Evolutionary conservation across 2,888 invertebrate genomes (phyloP).

Genomic region (Dicycla oo): DNA sequence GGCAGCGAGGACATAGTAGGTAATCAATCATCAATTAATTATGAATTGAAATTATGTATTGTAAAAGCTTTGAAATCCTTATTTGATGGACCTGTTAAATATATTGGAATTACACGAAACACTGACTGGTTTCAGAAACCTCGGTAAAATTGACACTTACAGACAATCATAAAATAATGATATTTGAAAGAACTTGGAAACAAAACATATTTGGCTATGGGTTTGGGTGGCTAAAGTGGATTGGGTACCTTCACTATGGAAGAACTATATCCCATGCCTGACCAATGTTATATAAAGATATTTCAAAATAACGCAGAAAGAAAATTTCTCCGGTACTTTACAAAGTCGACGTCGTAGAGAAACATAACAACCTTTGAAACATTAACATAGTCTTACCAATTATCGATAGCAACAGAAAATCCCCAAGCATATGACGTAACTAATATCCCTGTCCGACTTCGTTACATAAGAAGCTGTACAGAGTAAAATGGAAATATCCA

Average conservation of each 20-base stretch:
- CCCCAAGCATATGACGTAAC: neutral
- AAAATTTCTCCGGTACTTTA: neutral
- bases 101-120: neutral
- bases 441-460: conserved; percentile 6
- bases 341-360: neutral
- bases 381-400: neutral
- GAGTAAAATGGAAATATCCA: conserved; percentile 29
- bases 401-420: neutral
- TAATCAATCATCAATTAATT: neutral
- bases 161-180: neutral
- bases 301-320: neutral
- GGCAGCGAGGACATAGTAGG: neutral
- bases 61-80: neutral
- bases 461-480: conserved; percentile 15
- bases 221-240: too few relatives aligned
- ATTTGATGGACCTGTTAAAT: neutral
- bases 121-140: neutral
- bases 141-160: neutral
- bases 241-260: too few relatives aligned
- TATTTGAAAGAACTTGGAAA: too few relatives aligned
- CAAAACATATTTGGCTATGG: too few relatives aligned
- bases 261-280: too few relatives aligned
- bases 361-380: neutral
- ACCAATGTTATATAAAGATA: too few relatives aligned
- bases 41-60: too few relatives aligned